Evolutionary conservation across 2,888 invertebrate genomes (phyloP).

Genomic region (Linnaemya tessellans): DNA sequence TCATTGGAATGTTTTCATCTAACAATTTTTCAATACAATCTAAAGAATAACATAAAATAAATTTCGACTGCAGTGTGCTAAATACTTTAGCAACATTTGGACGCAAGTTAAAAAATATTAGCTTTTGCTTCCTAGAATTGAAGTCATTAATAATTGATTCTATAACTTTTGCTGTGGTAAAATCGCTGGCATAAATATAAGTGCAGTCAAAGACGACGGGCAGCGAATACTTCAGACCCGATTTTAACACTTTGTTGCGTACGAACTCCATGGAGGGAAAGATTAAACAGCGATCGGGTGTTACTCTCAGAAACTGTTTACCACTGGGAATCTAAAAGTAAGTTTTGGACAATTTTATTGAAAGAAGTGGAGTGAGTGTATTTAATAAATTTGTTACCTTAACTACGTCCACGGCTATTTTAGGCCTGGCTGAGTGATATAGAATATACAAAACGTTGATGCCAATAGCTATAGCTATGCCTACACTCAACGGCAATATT

Average conservation of each 20-base stretch:
- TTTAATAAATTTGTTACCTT: slow-evolving; percentile 84
- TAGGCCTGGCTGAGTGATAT: slow-evolving; percentile 93
- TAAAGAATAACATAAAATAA: slow-evolving; percentile 78
- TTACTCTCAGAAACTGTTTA: slow-evolving; percentile 90
- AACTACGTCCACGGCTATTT: slow-evolving; percentile 90
- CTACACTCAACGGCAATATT: slow-evolving; percentile 92
- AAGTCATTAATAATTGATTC: slow-evolving; percentile 90
- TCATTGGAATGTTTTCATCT: slow-evolving; percentile 14
- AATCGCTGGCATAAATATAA: slow-evolving; percentile 94
- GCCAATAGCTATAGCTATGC: slow-evolving; percentile 92
- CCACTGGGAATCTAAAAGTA: slow-evolving; percentile 85
- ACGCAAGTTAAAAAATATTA: slow-evolving; percentile 93
- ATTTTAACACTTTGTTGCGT: slow-evolving; percentile 91
- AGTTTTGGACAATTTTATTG: background rate
- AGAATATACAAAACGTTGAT: slow-evolving; percentile 93
- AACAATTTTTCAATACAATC: slow-evolving; percentile 65
- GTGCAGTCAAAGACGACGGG: slow-evolving; percentile 94
- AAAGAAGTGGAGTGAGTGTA: too few species aligned
- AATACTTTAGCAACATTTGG: slow-evolving; percentile 92
- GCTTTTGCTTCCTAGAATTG: slow-evolving; percentile 88
- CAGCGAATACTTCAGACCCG: slow-evolving; percentile 86
- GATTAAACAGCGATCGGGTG: slow-evolving; percentile 93
- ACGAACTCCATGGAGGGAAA: slow-evolving; percentile 96
- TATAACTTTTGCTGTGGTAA: slow-evolving; percentile 92
- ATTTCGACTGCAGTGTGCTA: slow-evolving; percentile 85